Evolutionary conservation across 1,140 invertebrate genomes (phyloP), one percentile per base, ranked within the genome.

Genomic region (Scaptomyza montana): DNA sequence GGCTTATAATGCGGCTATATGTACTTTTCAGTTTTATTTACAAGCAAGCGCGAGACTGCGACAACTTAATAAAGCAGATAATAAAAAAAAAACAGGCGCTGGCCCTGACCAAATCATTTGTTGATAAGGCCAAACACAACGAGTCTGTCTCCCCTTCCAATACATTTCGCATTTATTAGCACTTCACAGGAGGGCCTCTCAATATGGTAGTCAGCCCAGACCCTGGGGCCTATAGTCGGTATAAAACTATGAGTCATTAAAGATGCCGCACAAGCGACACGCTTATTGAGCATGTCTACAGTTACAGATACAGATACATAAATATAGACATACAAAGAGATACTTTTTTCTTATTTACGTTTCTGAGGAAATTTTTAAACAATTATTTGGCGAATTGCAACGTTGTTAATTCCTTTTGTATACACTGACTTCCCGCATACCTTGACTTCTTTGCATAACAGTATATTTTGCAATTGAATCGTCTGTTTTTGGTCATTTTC

Each of bases 1-100:
- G 50, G 84, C 64, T 86, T 87, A 86, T 87, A 74, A 50, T 53
- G 51, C 51, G 45, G 41, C 45, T 71, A 66, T 71, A 66, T 76
- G 64, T 84, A 54, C 80, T 70, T 78, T 73, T 68, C 60, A 46
- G 33, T 57, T 62, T 87, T 87, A 86, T 86, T 87, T 86, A 86
- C 82, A 87, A 87, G 66, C 77, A 51, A 65, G 71, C 75, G 70
- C 62, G 49, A 74, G 73, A 74, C 53, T 45, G 19, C 56, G 74
- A 50, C 69, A 67, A 74, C 59, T 69, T 45, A 5, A 8, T 33
- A 28, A 61, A 62, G 13, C 51, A 78, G 71, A 82, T 84, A 80
- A 77, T 25, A 25, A 25, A 4, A 25, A 25, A 74, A 55, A 21
- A 47, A 59, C 64, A 39, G 30, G 30, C 28, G 46, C 55, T 41